Percentiles rank a stretch among this genome's conserved stretches.
Conservation (phyloP, 30 jellyfish, hydroid and myxozoan species). For the Catostylus mosaicus region DNA sequence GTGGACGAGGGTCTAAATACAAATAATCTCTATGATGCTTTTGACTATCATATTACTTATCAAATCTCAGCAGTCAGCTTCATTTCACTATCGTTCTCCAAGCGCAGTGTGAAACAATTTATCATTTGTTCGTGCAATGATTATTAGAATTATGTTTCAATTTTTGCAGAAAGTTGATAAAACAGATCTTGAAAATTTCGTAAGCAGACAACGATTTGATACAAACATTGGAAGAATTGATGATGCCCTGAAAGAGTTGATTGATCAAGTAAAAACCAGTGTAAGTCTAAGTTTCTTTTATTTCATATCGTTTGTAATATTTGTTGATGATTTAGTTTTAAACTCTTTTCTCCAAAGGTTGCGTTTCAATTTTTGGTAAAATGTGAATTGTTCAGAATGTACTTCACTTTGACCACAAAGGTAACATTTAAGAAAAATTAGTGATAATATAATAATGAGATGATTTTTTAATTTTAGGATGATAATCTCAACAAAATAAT, state of each 20-base stretch:
- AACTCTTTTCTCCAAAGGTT: not conserved
- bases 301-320: not conserved
- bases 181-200: constrained; percentile 45
- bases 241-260: constrained; percentile 44
- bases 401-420: not conserved
- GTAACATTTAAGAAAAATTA: not conserved
- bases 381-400: not conserved
- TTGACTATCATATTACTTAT: too few species aligned
- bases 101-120: too few species aligned
- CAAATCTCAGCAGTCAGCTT: too few species aligned
- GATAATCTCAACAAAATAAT: constrained; percentile 39
- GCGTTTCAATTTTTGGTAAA: not conserved
- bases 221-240: constrained; percentile 45
- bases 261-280: constrained; percentile 41
- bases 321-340: not conserved
- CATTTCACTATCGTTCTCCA: too few species aligned
- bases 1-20: too few species aligned
- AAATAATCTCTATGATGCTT: too few species aligned
- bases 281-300: constrained; percentile 8
- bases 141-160: too few species aligned
- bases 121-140: too few species aligned
- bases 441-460: not conserved
- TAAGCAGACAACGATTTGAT: constrained; percentile 58
- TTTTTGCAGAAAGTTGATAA: constrained; percentile 50
- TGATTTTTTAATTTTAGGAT: constrained; percentile 30